Evolutionary conservation across 1,140 invertebrate genomes (phyloP).

Genomic region (Apolygus lucorum): DNA sequence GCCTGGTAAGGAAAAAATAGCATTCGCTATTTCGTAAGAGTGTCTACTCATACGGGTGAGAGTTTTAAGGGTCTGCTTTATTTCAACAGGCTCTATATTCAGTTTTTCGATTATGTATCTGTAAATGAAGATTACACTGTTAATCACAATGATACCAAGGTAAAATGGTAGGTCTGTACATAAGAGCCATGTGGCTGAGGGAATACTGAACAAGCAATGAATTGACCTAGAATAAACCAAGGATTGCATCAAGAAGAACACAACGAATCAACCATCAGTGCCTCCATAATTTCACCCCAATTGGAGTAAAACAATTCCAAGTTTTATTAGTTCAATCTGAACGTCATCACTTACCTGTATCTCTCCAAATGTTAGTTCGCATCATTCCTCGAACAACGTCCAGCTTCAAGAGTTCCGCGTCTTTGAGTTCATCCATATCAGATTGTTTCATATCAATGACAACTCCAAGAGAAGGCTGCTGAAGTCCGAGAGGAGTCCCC

Average conservation of each 20-base stretch:
- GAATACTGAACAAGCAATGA: too few species aligned
- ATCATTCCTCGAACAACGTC: constrained; percentile 63
- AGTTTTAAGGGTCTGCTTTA: constrained; percentile 59
- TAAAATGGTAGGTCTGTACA: too few species aligned
- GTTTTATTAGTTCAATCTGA: not conserved
- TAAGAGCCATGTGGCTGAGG: not conserved
- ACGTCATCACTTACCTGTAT: constrained; percentile 50
- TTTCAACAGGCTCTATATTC: constrained; percentile 52
- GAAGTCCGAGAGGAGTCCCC: constrained; percentile 54
- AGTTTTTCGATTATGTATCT: constrained; percentile 60
- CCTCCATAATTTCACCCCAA: too few species aligned
- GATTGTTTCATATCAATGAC: constrained; percentile 38
- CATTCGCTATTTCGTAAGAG: constrained; percentile 49
- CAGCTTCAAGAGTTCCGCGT: constrained; percentile 70
- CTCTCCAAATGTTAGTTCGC: constrained; percentile 66
- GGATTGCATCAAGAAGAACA: too few species aligned
- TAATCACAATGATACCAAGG: not conserved
- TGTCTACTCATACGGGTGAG: constrained; percentile 58
- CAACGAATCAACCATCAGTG: too few species aligned
- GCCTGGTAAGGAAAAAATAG: constrained; percentile 41
- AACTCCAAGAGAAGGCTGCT: constrained; percentile 52
- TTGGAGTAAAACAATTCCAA: not conserved
- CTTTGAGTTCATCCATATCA: constrained; percentile 54
- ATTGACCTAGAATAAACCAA: too few species aligned
- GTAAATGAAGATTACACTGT: too few species aligned